Percentiles rank a stretch among this genome's conserved stretches.
Evolutionary conservation across 2,113 vertebrate genomes (phyloP).

Genomic region (Hyperopisus bebe): DNA sequence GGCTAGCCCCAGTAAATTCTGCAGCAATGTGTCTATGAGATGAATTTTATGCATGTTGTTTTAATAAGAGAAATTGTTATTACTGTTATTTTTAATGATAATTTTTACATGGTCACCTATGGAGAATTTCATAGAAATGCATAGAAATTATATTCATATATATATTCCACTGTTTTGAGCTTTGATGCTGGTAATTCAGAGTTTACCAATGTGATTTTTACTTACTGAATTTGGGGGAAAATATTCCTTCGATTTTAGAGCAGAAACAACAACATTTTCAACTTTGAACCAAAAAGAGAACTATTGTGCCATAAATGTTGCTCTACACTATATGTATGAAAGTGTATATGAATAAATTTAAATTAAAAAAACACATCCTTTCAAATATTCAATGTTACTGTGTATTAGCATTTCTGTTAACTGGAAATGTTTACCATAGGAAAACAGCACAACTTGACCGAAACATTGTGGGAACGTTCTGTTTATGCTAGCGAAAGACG

Average conservation of each 20-base stretch:
- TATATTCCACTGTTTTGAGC: conserved; percentile 55
- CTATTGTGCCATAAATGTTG: conserved; percentile 36
- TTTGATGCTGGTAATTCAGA: conserved; percentile 77
- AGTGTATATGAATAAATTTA: conserved; percentile 65
- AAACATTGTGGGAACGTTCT: background rate
- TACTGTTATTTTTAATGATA: conserved; percentile 34
- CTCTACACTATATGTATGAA: conserved; percentile 49
- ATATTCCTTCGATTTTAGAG: conserved; percentile 37
- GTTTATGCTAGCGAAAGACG: background rate
- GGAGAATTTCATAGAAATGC: conserved; percentile 28
- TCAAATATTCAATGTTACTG: conserved; percentile 26
- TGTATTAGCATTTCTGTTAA: background rate
- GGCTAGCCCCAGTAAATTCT: conserved; percentile 46
- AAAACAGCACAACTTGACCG: background rate
- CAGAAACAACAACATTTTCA: conserved; percentile 17
- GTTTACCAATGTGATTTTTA: conserved; percentile 53
- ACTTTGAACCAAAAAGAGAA: conserved; percentile 35
- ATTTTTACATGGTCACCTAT: conserved; percentile 34
- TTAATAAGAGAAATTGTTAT: conserved; percentile 33
- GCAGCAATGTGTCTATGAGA: conserved; percentile 38
- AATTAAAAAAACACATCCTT: conserved; percentile 21
- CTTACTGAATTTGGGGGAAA: conserved; percentile 31
- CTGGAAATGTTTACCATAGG: background rate
- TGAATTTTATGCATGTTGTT: conserved; percentile 48
- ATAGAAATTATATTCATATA: conserved; percentile 24